Percentiles rank a stretch among this genome's conserved stretches.
phyloP scores from a whole-genome alignment of 2,888 invertebrate species.

The Cosmopolites sordidus region DNA sequence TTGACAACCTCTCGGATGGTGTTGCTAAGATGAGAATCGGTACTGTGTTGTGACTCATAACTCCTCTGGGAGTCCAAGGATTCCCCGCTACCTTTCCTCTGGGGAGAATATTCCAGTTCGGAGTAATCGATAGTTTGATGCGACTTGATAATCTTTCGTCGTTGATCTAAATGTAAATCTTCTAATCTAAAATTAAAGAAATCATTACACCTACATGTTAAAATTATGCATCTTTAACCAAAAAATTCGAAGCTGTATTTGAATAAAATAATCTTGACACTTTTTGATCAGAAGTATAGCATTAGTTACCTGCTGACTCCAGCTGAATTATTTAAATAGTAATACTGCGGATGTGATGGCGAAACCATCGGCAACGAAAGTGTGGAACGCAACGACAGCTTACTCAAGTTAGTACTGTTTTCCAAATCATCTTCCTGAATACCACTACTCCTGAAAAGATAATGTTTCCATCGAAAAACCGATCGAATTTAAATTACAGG shows the following conservation, averaged over 20 bases:
- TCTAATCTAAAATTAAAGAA: conserved; percentile 31
- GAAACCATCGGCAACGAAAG: conserved; percentile 48
- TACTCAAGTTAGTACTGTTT: conserved; percentile 34
- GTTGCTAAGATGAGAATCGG: conserved; percentile 43
- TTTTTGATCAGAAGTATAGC: too few species aligned
- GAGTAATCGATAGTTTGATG: conserved; percentile 44
- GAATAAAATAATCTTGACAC: too few species aligned
- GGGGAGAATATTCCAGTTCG: conserved; percentile 42
- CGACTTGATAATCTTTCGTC: conserved; percentile 31
- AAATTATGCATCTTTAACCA: too few species aligned
- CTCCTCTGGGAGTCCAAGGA: conserved; percentile 53
- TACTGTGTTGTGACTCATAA: conserved; percentile 50
- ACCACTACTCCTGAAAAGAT: conserved; percentile 53
- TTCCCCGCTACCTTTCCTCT: conserved; percentile 55
- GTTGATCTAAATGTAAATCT: not conserved
- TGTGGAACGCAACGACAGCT: conserved; percentile 45
- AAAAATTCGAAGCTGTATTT: too few species aligned
- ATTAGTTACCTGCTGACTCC: not conserved
- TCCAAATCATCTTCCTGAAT: conserved; percentile 56
- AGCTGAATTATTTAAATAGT: conserved; percentile 18
- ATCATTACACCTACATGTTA: too few species aligned
- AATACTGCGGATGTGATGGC: conserved; percentile 31
- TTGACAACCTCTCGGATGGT: conserved; percentile 32
- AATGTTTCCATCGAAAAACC: too few species aligned
- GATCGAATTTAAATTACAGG: conserved; percentile 5